Evolutionary conservation across 2,888 invertebrate species (phyloP).

Genomic region (Pantelozetes paolii): DNA sequence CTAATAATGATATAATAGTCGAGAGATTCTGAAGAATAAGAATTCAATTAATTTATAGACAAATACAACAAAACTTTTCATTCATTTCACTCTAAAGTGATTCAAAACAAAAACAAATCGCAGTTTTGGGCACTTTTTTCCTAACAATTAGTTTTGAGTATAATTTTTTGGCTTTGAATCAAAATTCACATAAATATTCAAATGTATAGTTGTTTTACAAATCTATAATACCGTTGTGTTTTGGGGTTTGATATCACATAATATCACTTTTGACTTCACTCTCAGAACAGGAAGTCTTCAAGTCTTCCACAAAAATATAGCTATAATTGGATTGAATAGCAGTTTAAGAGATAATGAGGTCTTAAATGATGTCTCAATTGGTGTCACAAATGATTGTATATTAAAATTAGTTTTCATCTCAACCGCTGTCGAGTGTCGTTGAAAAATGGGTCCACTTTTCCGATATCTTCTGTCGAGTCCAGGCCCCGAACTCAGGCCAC

Average conservation of each 20-base stretch:
- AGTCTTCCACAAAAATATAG: conserved; percentile 29
- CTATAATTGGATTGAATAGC: conserved; percentile 19
- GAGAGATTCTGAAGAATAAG: conserved; percentile 8
- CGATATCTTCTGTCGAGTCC: conserved; percentile 39
- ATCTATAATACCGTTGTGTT: not conserved
- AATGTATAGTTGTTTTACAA: not conserved
- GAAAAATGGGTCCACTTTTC: conserved; percentile 28
- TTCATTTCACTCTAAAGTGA: no score
- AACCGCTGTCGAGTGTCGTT: conserved; percentile 1
- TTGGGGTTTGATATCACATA: conserved; percentile 17
- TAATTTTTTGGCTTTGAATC: not conserved
- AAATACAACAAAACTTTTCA: no score
- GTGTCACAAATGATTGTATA: conserved; percentile 13
- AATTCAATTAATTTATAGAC: no score
- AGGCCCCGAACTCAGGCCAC: conserved; percentile 71
- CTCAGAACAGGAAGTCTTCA: not conserved
- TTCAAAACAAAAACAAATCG: not conserved
- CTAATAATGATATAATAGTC: not conserved
- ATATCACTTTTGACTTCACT: conserved; percentile 20
- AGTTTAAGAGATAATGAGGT: no score
- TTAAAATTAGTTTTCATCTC: not conserved
- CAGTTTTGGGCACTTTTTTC: conserved; percentile 10
- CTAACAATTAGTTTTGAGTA: not conserved
- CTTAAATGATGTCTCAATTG: conserved; percentile 1
- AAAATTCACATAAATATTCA: not conserved